Conservation (phyloP, 1,140 invertebrate species). For the Drosophila funebris region DNA sequence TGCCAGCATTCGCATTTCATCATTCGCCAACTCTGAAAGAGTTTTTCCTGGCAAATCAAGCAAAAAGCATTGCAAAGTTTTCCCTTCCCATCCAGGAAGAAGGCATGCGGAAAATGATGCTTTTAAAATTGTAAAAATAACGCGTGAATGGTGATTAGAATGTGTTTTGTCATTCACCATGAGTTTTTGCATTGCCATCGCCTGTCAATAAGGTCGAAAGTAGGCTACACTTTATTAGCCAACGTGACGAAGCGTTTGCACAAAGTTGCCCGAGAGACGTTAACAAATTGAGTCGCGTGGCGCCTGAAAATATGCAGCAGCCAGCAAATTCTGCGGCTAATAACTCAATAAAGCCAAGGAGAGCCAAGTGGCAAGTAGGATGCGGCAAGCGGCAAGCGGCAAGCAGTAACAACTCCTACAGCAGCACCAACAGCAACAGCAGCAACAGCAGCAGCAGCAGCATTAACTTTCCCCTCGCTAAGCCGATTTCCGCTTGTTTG, state of each 20-base stretch:
- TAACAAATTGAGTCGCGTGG: conserved; percentile 63
- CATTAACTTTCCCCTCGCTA: conserved; percentile 27
- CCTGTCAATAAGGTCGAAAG: conserved; percentile 32
- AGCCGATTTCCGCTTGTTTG: conserved; percentile 80
- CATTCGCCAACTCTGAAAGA: conserved; percentile 1
- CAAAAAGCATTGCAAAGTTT: conserved; percentile 36
- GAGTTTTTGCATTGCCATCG: conserved; percentile 54
- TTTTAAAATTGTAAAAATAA: conserved; percentile 31
- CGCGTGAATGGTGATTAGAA: conserved; percentile 25
- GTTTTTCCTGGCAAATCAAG: conserved; percentile 11
- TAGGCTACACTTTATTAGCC: conserved; percentile 55
- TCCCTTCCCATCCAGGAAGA: too few relatives aligned
- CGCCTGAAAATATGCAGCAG: conserved; percentile 42
- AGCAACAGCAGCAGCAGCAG: neutral
- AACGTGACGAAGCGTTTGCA: conserved; percentile 57
- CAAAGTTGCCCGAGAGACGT: conserved; percentile 27
- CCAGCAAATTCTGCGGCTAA: conserved; percentile 39
- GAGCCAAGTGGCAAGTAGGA: neutral
- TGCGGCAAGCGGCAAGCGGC: too few relatives aligned
- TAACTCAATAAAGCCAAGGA: conserved; percentile 72
- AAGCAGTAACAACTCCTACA: too few relatives aligned
- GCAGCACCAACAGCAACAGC: neutral
- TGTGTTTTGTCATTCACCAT: conserved; percentile 52
- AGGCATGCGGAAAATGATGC: conserved; percentile 50
- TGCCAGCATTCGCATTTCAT: neutral